These are phyloP conservation scores for Drosophila hamatofila DNA, from an alignment of 2,888 invertebrate species.

Conservation along the genomic window DNA sequence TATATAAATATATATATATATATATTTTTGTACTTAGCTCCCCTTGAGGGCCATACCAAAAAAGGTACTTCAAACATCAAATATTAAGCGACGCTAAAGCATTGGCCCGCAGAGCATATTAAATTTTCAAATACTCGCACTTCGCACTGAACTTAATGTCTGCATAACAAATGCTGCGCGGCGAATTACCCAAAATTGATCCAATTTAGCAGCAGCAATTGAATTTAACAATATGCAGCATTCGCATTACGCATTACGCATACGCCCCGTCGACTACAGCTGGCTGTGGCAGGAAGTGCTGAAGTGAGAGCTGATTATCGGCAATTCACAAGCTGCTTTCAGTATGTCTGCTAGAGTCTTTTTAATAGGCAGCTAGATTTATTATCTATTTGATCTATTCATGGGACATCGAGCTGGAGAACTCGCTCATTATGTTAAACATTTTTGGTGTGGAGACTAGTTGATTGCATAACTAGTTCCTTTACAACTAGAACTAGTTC, in stretches of 20 bases:
- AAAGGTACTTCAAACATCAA: slow-evolving; percentile 56
- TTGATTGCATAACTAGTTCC: not conserved
- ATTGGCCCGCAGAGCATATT: slow-evolving; percentile 63
- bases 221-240: slow-evolving; percentile 36
- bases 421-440: not conserved
- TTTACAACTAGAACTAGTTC: not conserved
- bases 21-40: not conserved
- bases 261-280: not conserved
- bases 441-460: not conserved
- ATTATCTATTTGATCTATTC: not conserved
- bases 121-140: slow-evolving; percentile 45
- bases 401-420: no score
- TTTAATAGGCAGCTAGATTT: not conserved
- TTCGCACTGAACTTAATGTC: slow-evolving; percentile 41
- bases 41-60: slow-evolving; percentile 42
- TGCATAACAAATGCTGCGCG: slow-evolving; percentile 26
- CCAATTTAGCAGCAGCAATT: slow-evolving; percentile 54
- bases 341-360: not conserved
- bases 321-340: not conserved
- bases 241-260: not conserved
- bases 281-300: not conserved
- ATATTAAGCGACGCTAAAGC: slow-evolving; percentile 62
- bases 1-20: not conserved
- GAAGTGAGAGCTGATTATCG: not conserved
- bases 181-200: slow-evolving; percentile 33